Evolutionary conservation across 92 coral and sea anemone species (phyloP).

Genomic region (Pocillopora meandrina): DNA sequence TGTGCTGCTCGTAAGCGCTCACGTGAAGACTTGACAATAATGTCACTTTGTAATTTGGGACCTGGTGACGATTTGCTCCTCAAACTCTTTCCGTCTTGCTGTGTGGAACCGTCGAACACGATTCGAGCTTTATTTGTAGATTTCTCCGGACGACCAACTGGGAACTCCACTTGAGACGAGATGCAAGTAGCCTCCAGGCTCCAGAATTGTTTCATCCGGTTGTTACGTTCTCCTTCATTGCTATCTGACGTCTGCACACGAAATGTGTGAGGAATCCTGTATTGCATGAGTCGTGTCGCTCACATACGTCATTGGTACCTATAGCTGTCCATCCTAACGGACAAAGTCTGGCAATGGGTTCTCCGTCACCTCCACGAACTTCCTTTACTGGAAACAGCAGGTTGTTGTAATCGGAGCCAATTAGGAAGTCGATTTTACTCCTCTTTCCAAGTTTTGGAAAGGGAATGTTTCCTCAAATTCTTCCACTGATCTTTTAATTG

Average conservation of each 20-base stretch:
- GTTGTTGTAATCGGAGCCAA: too few species aligned
- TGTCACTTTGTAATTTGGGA: too few species aligned
- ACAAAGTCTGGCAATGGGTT: conserved; percentile 1
- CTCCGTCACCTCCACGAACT: background rate
- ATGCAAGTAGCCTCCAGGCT: conserved; percentile 43
- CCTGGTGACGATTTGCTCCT: too few species aligned
- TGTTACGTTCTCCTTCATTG: background rate
- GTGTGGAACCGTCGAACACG: conserved; percentile 24
- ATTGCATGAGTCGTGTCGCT: background rate
- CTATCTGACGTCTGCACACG: too few species aligned
- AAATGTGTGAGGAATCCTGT: conserved; percentile 1
- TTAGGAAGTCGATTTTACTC: too few species aligned
- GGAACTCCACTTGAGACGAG: conserved; percentile 31
- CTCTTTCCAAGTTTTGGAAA: too few species aligned
- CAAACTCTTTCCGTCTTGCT: background rate
- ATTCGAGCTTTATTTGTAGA: conserved; percentile 3
- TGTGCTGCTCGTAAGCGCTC: too few species aligned
- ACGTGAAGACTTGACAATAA: conserved; percentile 46
- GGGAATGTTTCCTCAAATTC: conserved; percentile 5
- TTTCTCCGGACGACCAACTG: background rate
- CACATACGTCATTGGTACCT: background rate
- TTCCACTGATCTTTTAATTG: conserved; percentile 20
- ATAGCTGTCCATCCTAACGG: conserved; percentile 49
- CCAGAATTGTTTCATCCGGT: conserved; percentile 44
- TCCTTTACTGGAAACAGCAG: background rate